Evolutionary conservation across 2,888 invertebrate genomes (phyloP), one percentile per base, ranked within the genome.

Genomic region (Cheilosia vernalis): DNA sequence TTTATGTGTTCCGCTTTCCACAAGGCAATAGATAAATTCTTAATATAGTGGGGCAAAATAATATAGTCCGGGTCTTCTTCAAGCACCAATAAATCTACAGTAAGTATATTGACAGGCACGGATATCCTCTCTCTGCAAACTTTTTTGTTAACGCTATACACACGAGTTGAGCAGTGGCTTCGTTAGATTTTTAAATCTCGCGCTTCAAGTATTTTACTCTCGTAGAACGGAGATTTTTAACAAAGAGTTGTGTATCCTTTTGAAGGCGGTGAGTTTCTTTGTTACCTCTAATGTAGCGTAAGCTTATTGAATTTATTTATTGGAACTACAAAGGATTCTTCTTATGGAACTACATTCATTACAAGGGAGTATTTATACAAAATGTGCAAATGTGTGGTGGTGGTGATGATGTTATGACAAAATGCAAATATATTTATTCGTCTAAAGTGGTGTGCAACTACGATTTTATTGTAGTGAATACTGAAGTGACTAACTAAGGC

Each of bases 131-230:
- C 13, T 5, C 13, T 44, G 44, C 27, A 0, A 27, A 27, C 27
- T 6, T 27, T 27, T 61, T 33, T 55, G 37, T 69, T 55, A 30
- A 42, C 13, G 5, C 4, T 55, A 63, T 37, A 58, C 19, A 58
- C 55, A 58, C 27, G 51, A 21, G 60, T 67, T 40, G 17, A 51
- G 30, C 21, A 19, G 66, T 44, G 60, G 42, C 53, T 60, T 67
- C 76, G 66, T 76, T 66, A 76, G 49, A 76, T 40, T 77, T 67
- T 53, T 33, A 69, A 66, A 67, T 77, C 67, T 53, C 60, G 67
- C 67, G n/a, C n/a, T n/a, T n/a, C n/a, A n/a, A n/a, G n/a, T n/a
- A n/a, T 64, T 49, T 33, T 33, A 10, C 49, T 24, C 40, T 58
- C n/a, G 10, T n/a, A 15, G 10, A 58, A 70, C 1, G 6, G 27